Base-by-base conservation (phyloP, 2,888 invertebrate species). In the Phorcus lineatus region DNA sequence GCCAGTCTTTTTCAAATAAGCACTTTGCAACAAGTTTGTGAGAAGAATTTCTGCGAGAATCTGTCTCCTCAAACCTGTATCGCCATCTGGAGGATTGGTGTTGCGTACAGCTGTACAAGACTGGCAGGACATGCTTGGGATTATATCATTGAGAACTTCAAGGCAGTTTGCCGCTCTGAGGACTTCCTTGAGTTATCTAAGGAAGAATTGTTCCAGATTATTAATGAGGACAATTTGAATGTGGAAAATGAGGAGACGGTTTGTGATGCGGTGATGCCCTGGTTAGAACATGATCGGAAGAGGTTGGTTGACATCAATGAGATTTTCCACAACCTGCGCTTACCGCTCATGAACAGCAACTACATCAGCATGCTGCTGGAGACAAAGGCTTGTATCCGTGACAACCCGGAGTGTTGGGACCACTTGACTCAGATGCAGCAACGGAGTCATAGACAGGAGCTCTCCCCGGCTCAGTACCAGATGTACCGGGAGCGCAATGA, bases 1-100 rank as follows among this genome's bases (percentile, higher is more conserved):
- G 96, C 97, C 1, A 97, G 98, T 93, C 97, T 97, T 91, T 95
- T 98, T 77, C 96, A 96, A 88, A 96, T 98, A 87, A 94, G 96
- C 77, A 96, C 97, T 0, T 95, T 97, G 67, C 94, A 97, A 80
- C 95, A 96, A 83, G 94, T 96, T 40, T 97, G 97, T 93, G 96
- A 96, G 89, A 95, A 96, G 53, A 96, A 95, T 90, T 94, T 98
- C 52, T 95, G 95, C 80, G 94, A 93, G 74, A 95, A 95, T 82
- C 94, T 98, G 31, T 95, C 94, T 53, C 95, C 96, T 0, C 95
- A 95, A 85, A 94, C 94, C 87, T 94, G 94, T 86, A 88, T 94
- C 28, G 94, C 94, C 6, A 94, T 94, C 74, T 94, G 94, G 89
- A 93, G 94, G 83, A 94, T 94, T 87, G 94, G 94, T 28, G 93